Evolutionary conservation across 2,888 invertebrate species (phyloP).

Genomic region (Nomada flava): DNA sequence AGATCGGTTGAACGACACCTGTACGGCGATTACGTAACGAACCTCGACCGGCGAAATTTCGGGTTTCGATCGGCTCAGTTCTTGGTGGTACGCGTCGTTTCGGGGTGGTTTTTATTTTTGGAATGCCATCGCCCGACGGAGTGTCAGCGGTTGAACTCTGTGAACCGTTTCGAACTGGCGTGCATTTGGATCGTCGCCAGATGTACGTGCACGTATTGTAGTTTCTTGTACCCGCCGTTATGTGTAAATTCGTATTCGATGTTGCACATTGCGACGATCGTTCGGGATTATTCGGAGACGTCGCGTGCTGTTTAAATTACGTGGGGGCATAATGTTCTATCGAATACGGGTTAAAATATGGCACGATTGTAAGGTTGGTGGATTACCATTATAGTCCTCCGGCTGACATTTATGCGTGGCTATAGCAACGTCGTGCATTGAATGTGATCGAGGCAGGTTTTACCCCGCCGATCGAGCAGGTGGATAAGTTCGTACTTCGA

Average conservation of each 20-base stretch:
- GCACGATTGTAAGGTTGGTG: conserved; percentile 21
- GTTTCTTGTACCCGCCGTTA: neutral
- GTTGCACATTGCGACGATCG: neutral
- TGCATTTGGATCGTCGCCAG: neutral
- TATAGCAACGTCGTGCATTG: conserved; percentile 9
- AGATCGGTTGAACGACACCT: conserved; percentile 32
- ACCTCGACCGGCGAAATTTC: conserved; percentile 11
- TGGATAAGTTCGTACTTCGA: no score
- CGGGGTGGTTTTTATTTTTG: no score
- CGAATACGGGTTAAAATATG: conserved; percentile 34
- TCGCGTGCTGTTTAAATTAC: conserved; percentile 25
- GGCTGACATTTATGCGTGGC: conserved; percentile 40
- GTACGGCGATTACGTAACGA: conserved; percentile 32
- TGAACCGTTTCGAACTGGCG: neutral
- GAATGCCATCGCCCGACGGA: no score
- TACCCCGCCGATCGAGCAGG: neutral
- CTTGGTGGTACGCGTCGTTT: no score
- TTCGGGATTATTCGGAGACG: neutral
- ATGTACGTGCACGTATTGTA: no score
- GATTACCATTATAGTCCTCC: conserved; percentile 8
- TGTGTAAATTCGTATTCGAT: neutral
- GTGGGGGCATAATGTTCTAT: neutral
- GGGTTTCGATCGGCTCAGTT: neutral
- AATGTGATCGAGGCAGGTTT: conserved; percentile 4
- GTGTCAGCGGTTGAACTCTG: neutral